phyloP scores from a whole-genome alignment of 2,113 vertebrate genomes.

The Stictonetta naevosa region DNA sequence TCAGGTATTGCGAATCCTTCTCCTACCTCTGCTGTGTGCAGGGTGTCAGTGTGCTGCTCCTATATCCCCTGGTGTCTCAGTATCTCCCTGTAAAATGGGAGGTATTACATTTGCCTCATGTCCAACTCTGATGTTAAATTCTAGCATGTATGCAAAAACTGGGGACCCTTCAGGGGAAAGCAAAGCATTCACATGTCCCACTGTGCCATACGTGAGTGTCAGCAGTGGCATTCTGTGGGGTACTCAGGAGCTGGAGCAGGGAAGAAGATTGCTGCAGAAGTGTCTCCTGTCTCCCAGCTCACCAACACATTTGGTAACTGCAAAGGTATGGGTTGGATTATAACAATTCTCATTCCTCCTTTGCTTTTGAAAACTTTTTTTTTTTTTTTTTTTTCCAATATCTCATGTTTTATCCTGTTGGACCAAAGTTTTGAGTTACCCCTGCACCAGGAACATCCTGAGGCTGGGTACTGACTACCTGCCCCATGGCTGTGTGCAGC shows the following conservation, averaged over 20 bases:
- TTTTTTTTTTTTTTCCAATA: accelerated
- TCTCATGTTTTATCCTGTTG: background rate
- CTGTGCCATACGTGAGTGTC: background rate
- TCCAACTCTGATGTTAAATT: background rate
- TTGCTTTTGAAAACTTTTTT: background rate
- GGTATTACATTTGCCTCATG: background rate
- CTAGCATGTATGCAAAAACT: background rate
- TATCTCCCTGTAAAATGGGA: background rate
- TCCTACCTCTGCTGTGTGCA: background rate
- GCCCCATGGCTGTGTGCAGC: background rate
- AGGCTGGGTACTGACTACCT: background rate
- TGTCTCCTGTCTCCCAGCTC: background rate
- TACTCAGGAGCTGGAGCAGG: background rate
- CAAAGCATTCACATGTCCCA: background rate
- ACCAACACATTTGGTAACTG: background rate
- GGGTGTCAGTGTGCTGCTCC: background rate
- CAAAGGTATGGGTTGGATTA: background rate
- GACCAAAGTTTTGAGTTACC: background rate
- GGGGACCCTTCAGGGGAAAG: background rate
- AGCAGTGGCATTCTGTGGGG: background rate
- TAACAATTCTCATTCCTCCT: background rate
- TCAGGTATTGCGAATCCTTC: background rate
- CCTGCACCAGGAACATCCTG: background rate
- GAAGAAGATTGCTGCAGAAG: background rate
- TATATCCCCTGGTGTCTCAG: background rate